These are phyloP conservation scores for Heliothis peltigera DNA, from an alignment of 2,888 invertebrate genomes.

Conservation along the genomic window DNA sequence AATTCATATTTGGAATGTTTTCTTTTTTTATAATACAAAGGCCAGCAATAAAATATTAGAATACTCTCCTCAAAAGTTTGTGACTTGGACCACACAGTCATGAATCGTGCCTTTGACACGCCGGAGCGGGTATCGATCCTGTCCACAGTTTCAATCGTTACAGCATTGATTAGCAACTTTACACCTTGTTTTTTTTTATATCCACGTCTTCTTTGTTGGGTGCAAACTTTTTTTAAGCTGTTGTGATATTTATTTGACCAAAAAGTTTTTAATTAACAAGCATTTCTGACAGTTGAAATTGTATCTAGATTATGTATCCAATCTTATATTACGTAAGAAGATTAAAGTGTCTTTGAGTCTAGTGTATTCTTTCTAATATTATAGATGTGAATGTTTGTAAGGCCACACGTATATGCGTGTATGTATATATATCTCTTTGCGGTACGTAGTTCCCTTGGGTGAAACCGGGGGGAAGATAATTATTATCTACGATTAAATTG, in stretches of 20 bases:
- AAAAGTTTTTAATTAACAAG: neutral
- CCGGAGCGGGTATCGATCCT: conserved; percentile 43
- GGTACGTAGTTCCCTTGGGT: no score
- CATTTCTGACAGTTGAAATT: no score
- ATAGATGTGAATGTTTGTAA: no score
- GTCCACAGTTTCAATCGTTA: conserved; percentile 47
- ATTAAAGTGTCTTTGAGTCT: no score
- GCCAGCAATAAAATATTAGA: neutral
- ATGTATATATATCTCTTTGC: no score
- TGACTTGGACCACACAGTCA: neutral
- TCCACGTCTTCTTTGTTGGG: conserved; percentile 29
- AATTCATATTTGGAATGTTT: neutral
- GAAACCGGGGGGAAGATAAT: no score
- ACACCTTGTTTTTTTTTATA: conserved; percentile 47
- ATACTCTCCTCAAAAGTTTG: neutral
- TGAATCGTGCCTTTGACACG: conserved; percentile 49
- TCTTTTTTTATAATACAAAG: neutral
- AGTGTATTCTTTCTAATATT: no score
- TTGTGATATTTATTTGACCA: conserved; percentile 1
- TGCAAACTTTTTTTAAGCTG: conserved; percentile 10
- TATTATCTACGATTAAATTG: no score
- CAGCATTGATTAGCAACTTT: conserved; percentile 51
- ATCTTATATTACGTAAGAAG: no score
- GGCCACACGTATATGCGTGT: no score
- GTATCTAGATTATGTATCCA: no score